Conservation (phyloP, 2,797 vertebrate genomes). For the Smutsia gigantea region DNA sequence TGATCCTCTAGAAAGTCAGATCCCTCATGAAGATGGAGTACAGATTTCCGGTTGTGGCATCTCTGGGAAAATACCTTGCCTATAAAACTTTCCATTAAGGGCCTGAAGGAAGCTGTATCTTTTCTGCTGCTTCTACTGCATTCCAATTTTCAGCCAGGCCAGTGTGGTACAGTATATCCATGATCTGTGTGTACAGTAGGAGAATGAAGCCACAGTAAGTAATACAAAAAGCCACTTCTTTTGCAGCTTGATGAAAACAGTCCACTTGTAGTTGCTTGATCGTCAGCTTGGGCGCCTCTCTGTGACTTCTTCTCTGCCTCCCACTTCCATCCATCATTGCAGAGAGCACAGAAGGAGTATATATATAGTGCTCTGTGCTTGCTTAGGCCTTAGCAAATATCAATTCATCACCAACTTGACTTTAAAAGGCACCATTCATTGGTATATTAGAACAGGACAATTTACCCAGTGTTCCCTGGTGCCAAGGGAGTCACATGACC, state of each 20-base stretch:
- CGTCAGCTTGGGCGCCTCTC: slow-evolving; percentile 77
- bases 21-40: background rate
- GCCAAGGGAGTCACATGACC: slow-evolving; percentile 80
- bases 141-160: slow-evolving; percentile 64
- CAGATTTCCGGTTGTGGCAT: background rate
- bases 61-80: slow-evolving; percentile 57
- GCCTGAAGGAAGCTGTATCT: background rate
- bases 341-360: slow-evolving; percentile 79
- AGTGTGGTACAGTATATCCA: slow-evolving; percentile 6
- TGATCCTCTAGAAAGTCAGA: background rate
- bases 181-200: slow-evolving; percentile 43
- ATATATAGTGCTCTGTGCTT: slow-evolving; percentile 83
- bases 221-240: slow-evolving; percentile 75
- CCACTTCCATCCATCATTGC: slow-evolving; percentile 82
- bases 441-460: slow-evolving; percentile 79
- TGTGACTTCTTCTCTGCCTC: slow-evolving; percentile 71
- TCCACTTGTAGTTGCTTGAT: slow-evolving; percentile 69
- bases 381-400: slow-evolving; percentile 85
- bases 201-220: slow-evolving; percentile 64
- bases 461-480: slow-evolving; percentile 83
- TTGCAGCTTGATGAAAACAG: slow-evolving; percentile 70
- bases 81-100: slow-evolving; percentile 44
- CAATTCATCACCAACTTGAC: slow-evolving; percentile 84
- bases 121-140: slow-evolving; percentile 13
- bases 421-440: slow-evolving; percentile 84